These are phyloP conservation scores for Doryteuthis pealeii DNA, from an alignment of 1,140 invertebrate species.

Conservation along the genomic window DNA sequence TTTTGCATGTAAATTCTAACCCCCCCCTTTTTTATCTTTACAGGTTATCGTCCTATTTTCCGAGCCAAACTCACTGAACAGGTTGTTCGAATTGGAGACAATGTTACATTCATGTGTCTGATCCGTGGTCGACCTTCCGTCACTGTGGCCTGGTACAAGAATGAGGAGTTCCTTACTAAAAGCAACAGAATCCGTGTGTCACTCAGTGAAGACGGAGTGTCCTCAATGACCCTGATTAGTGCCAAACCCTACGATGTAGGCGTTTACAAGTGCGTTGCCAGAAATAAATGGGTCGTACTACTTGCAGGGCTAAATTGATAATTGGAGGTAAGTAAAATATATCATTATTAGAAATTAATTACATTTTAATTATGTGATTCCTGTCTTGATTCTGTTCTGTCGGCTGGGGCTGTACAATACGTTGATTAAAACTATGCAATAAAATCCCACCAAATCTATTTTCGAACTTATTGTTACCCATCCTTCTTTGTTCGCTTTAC, in stretches of 20 bases:
- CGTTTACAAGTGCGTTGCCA: constrained; percentile 92
- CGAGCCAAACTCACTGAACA: constrained; percentile 65
- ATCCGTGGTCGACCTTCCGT: constrained; percentile 89
- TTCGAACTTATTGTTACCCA: no score
- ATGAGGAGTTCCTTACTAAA: constrained; percentile 59
- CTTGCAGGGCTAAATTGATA: constrained; percentile 62
- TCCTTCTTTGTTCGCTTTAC: no score
- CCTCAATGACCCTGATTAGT: constrained; percentile 45
- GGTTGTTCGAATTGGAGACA: constrained; percentile 78
- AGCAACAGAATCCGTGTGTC: constrained; percentile 70
- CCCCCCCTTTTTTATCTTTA: constrained; percentile 18
- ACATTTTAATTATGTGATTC: background rate
- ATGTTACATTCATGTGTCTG: constrained; percentile 77
- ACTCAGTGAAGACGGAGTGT: constrained; percentile 70
- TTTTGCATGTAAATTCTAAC: background rate
- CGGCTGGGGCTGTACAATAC: no score
- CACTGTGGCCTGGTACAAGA: constrained; percentile 83
- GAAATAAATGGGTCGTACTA: constrained; percentile 64
- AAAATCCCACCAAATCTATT: no score
- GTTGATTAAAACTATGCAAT: no score
- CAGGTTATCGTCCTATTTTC: constrained; percentile 61
- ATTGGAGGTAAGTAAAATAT: constrained; percentile 60
- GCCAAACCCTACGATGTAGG: constrained; percentile 68
- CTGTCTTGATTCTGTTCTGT: no score
- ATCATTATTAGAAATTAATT: no score